Evolutionary conservation across 2,113 vertebrate genomes (phyloP), one percentile per base, ranked within the genome.

Genomic region (Argyrosomus japonicus): DNA sequence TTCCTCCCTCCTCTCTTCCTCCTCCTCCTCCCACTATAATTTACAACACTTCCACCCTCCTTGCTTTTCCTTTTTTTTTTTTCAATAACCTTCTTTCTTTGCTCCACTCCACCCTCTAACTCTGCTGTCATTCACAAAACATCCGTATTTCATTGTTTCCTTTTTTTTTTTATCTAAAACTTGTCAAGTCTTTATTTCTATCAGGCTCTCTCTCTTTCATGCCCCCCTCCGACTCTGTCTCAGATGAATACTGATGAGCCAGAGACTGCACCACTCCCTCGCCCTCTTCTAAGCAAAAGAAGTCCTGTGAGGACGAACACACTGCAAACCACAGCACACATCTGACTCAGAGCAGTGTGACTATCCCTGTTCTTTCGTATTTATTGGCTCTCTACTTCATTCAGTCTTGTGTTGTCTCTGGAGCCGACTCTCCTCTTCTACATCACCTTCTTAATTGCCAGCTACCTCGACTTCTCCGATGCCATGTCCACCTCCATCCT

Each of bases 171-270:
- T 68, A 74, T 45, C 23, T 67, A 19, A 14, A 69, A 64, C 25
- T 80, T 63, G 29, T 75, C 29, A 70, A 27, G 68, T 70, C 68
- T 76, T 43, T 65, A 68, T 57, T 32, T 81, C 51, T 63, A 68
- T 77, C 50, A 75, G 3, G 13, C 11, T 47, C 58, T 25, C 40
- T 68, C 64, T 76, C 58, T 64, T 12, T 54, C 65, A 53, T 73
- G 32, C 23, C 14, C 17, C 23, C 12, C 18, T n/a, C 27, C 0
- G 3, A 25, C 7, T 29, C 18, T 36, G 14, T 19, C 25, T 83
- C 79, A 17, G 45, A 84, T 88, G 90, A 89, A 92, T 93, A 89
- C 84, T 85, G 81, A 93, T 91, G 88, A 91, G 88, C 69, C 62
- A 40, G 75, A 74, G 86, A 92, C 90, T 92, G 90, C 89, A 68